A percentile compares a stretch with the other conserved stretches of the same genome.
Evolutionary conservation across 2,888 invertebrate species (phyloP).

Genomic region (Nomada fucata): DNA sequence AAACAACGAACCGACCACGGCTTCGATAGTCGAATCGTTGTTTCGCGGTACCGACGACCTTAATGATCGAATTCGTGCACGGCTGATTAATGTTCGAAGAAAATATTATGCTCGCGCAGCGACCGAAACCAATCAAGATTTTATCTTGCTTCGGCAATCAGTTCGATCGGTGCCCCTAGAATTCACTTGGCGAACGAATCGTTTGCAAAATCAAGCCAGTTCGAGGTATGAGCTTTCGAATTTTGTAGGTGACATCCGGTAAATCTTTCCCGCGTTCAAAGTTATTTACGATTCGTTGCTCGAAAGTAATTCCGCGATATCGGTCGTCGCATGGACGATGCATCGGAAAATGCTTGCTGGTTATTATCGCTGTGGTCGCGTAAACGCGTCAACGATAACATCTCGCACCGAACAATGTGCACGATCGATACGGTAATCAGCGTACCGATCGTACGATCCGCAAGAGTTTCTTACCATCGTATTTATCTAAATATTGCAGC

Average conservation of each 20-base stretch:
- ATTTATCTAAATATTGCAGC: no score
- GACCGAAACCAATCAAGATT: no score
- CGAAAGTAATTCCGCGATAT: neutral
- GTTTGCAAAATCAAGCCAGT: neutral
- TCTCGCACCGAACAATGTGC: neutral
- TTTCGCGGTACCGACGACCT: neutral
- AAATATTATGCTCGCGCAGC: neutral
- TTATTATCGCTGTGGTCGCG: slow-evolving; percentile 6
- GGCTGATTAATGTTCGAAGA: neutral
- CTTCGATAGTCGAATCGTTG: neutral
- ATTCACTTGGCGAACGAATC: no score
- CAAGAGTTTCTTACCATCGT: neutral
- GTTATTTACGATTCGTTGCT: neutral
- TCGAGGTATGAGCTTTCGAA: neutral
- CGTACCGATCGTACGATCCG: neutral
- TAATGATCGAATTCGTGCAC: neutral
- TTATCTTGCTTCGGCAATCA: no score
- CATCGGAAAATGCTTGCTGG: slow-evolving; percentile 6
- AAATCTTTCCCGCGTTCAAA: neutral
- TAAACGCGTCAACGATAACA: slow-evolving; percentile 12
- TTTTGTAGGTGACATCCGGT: neutral
- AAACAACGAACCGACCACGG: neutral
- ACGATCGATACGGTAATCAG: neutral
- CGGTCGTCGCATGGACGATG: neutral
- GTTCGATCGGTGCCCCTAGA: no score